Percentiles rank a stretch among this genome's conserved stretches.
These are phyloP conservation scores for Halcyon chelicuti DNA, from an alignment of 2,797 vertebrate species.

Conservation along the genomic window DNA sequence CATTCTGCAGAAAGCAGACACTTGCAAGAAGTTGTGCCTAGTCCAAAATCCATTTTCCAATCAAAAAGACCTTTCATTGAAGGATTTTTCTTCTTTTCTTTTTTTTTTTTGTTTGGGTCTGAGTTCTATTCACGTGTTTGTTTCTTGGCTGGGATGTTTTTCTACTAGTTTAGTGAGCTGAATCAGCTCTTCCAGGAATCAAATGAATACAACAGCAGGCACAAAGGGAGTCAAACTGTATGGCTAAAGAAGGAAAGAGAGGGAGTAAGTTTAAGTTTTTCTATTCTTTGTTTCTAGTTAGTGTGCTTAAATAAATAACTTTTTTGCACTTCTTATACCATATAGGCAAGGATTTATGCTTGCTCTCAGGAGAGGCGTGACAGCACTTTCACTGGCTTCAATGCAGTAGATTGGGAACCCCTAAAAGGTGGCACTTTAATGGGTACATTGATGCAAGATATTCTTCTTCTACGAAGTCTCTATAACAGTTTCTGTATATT, in stretches of 20 bases:
- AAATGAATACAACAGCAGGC: background rate
- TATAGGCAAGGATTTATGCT: background rate
- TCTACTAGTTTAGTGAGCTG: background rate
- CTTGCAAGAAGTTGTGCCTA: background rate
- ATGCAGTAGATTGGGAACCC: background rate
- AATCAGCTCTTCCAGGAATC: background rate
- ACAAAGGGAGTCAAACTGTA: background rate
- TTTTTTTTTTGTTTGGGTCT: background rate
- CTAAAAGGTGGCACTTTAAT: background rate
- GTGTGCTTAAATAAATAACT: background rate
- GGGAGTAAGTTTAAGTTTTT: background rate
- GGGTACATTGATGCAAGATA: background rate
- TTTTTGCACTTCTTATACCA: background rate
- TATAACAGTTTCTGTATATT: background rate
- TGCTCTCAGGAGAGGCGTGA: background rate
- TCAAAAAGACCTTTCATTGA: background rate
- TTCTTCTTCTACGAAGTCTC: background rate
- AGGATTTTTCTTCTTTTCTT: background rate
- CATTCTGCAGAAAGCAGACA: background rate
- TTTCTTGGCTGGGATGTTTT: background rate
- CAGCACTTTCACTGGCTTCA: background rate
- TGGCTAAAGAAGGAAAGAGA: background rate
- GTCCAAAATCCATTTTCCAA: background rate
- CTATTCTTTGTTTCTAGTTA: background rate
- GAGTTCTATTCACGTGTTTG: background rate